Evolutionary conservation across 2,888 invertebrate species (phyloP), one percentile per base, ranked within the genome.

Genomic region (Drosophila vallismaia): DNA sequence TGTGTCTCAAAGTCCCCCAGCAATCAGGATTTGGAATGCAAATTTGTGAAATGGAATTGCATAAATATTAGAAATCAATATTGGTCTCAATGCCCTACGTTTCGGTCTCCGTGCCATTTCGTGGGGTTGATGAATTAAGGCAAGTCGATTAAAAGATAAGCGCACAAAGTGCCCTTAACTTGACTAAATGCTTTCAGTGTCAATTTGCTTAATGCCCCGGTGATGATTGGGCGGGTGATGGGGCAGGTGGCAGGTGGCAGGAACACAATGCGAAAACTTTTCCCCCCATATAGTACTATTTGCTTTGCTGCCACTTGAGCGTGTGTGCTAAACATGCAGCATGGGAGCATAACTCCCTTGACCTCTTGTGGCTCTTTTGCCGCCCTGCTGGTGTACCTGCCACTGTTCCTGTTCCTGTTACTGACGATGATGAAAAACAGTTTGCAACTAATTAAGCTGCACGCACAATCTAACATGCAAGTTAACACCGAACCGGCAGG

Each of bases 21-120:
- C 89, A 89, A 89, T 89, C 89, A 89, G 82, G 77, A 86, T 88
- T 82, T 80, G 76, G 77, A 86, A 89, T 88, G 89, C 76, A 87
- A 87, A 89, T 88, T 85, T 84, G 77, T 77, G 74, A 86, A 87
- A 86, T 87, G 88, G 78, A 86, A 85, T 88, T 88, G 83, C 87
- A 88, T 88, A 87, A 88, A 88, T 88, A 89, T 88, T 85, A 78
- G 77, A 86, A 89, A 89, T 88, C 88, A 89, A 88, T 88, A 86
- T 82, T 81, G 72, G 63, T 55, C 51, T 70, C 70, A 33, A 48
- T 48, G 54, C 31, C 10, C 5, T 38, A 26, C 40, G 7, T 52
- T 10, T 33, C 26, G 28, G 31, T 8, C 9, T 19, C 4, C 10
- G 8, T 3, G 29, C 14, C 14, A 19, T 31, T 7, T 26, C 28